phyloP scores from a whole-genome alignment of 2,113 vertebrate genomes.

The Pristiophorus japonicus region DNA sequence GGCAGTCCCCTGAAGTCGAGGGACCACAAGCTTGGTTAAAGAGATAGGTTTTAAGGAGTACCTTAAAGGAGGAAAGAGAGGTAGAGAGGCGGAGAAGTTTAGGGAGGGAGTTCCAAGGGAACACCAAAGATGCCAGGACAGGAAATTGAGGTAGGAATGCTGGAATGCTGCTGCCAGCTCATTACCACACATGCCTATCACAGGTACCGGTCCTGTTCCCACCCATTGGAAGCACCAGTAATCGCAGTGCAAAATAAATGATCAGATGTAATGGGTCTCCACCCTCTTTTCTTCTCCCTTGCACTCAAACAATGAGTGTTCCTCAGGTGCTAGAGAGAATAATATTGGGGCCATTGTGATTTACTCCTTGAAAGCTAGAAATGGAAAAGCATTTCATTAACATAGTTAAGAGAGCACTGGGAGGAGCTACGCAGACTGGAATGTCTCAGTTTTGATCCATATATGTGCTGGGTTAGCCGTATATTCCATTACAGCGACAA shows the following conservation, averaged over 20 bases:
- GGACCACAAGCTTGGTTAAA: too few species aligned
- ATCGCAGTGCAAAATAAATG: not conserved
- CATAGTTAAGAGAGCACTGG: not conserved
- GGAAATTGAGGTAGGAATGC: not conserved
- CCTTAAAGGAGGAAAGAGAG: too few species aligned
- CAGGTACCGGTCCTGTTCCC: not conserved
- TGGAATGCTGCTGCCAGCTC: not conserved
- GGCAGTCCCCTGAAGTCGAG: too few species aligned
- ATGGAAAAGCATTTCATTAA: not conserved
- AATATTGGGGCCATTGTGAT: not conserved
- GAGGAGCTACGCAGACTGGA: too few species aligned
- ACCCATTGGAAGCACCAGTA: not conserved
- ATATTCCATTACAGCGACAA: not conserved
- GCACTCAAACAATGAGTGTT: not conserved
- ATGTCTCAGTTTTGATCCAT: not conserved
- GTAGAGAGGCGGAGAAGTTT: too few species aligned
- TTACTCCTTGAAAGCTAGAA: not conserved
- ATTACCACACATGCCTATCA: not conserved
- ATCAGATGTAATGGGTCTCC: not conserved
- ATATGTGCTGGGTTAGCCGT: not conserved
- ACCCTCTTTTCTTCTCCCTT: not conserved
- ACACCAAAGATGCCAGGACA: not conserved
- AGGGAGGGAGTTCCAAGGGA: too few species aligned
- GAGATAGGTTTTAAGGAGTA: too few species aligned
- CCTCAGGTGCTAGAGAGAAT: not conserved